Conservation (phyloP, 2,113 vertebrate genomes). For the Eulemur macaco region DNA sequence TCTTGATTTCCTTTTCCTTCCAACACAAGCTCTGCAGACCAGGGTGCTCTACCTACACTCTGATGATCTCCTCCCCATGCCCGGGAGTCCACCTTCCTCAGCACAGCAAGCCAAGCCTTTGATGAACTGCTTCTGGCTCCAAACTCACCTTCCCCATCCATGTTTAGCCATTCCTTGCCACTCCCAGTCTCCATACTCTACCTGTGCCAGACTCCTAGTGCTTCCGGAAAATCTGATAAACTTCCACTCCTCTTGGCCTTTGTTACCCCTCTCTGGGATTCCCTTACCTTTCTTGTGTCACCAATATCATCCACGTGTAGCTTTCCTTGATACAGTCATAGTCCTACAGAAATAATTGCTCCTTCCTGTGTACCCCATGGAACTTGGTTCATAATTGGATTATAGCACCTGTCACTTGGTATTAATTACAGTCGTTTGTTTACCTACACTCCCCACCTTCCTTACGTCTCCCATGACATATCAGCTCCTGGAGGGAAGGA, state of each 20-base stretch:
- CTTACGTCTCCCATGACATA: background rate
- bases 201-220: background rate
- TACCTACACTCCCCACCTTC: background rate
- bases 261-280: background rate
- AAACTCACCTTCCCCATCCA: too few relatives aligned
- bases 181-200: rapidly evolving
- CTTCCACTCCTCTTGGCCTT: background rate
- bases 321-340: background rate
- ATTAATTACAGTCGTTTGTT: background rate
- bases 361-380: rapidly evolving
- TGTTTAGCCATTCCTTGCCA: background rate
- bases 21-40: background rate
- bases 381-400: background rate
- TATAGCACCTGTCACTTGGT: background rate
- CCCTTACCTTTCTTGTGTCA: background rate
- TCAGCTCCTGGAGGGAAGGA: background rate
- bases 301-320: background rate
- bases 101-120: background rate
- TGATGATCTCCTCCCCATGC: background rate
- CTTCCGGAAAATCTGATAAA: background rate
- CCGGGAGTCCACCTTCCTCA: background rate
- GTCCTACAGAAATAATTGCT: background rate
- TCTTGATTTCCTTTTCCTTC: background rate
- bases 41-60: background rate
- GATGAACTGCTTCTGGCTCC: background rate